Evolutionary conservation across 2,113 vertebrate genomes (phyloP).

Genomic region (Pelvicachromis taeniatus): DNA sequence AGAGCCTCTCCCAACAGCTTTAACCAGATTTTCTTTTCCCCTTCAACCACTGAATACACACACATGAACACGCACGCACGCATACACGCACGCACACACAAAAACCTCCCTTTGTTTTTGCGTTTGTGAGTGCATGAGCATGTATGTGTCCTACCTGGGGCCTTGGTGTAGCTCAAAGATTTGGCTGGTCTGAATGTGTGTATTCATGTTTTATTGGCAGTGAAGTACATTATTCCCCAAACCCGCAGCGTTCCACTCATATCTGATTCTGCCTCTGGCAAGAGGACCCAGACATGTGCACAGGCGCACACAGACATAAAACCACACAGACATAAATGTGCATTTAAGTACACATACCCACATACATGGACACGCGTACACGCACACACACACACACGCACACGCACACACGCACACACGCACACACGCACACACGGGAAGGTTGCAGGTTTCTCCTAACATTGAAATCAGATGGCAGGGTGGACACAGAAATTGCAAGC

Average conservation of each 20-base stretch:
- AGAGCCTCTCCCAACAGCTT: neutral
- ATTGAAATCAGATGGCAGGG: constrained; percentile 51
- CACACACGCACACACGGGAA: neutral
- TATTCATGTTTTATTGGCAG: constrained; percentile 77
- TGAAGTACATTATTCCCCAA: constrained; percentile 68
- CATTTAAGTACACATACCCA: neutral
- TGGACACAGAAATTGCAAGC: constrained; percentile 52
- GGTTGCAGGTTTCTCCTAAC: constrained; percentile 33
- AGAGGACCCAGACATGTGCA: constrained; percentile 16
- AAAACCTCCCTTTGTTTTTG: neutral
- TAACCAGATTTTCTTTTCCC: neutral
- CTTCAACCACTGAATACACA: constrained; percentile 1
- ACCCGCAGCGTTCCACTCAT: constrained; percentile 71
- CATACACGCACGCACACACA: neutral
- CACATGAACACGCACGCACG: neutral
- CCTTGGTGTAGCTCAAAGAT: constrained; percentile 37
- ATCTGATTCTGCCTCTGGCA: constrained; percentile 64
- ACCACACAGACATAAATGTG: neutral
- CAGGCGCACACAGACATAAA: neutral
- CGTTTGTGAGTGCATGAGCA: neutral
- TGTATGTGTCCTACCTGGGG: constrained; percentile 25
- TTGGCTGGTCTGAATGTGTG: constrained; percentile 70
- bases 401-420: neutral
- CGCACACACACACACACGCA: neutral
- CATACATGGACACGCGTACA: neutral